Percentiles rank a stretch among this genome's conserved stretches.
These are phyloP conservation scores for Brachionus angularis DNA, from an alignment of 1,140 invertebrate species.

Conservation along the genomic window DNA sequence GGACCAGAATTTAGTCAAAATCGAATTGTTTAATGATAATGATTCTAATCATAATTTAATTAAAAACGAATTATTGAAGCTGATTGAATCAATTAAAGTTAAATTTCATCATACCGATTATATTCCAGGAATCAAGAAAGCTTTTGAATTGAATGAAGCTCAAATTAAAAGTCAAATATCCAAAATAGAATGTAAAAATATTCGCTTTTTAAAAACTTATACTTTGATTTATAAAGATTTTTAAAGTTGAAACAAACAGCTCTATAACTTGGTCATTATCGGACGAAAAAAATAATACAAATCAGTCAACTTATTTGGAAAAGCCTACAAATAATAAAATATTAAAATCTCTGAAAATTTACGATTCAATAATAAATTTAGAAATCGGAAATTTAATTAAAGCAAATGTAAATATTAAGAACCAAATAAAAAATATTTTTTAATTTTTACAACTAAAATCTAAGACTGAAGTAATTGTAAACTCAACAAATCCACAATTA, in stretches of 20 bases:
- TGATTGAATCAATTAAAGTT: too few relatives aligned
- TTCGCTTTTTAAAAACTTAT: not conserved
- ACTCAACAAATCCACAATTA: not conserved
- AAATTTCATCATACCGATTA: too few relatives aligned
- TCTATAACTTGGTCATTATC: not conserved
- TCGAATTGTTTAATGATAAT: not conserved
- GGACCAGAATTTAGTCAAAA: not conserved
- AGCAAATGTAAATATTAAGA: not conserved
- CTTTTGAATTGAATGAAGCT: too few relatives aligned
- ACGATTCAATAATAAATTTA: not conserved
- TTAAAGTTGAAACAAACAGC: not conserved
- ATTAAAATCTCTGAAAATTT: not conserved
- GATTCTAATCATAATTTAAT: not conserved
- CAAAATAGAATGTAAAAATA: conserved; percentile 7
- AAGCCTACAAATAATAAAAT: not conserved
- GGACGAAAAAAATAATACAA: not conserved
- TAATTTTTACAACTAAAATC: not conserved
- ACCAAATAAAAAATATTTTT: not conserved
- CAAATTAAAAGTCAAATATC: too few relatives aligned
- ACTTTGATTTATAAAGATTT: not conserved
- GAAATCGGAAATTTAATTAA: conserved; percentile 4
- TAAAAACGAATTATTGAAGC: too few relatives aligned
- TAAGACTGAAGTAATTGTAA: conserved; percentile 28
- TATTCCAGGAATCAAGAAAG: too few relatives aligned
- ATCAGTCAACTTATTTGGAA: not conserved